Evolutionary conservation across 2,888 invertebrate genomes (phyloP).

Genomic region (Magallana nippona): DNA sequence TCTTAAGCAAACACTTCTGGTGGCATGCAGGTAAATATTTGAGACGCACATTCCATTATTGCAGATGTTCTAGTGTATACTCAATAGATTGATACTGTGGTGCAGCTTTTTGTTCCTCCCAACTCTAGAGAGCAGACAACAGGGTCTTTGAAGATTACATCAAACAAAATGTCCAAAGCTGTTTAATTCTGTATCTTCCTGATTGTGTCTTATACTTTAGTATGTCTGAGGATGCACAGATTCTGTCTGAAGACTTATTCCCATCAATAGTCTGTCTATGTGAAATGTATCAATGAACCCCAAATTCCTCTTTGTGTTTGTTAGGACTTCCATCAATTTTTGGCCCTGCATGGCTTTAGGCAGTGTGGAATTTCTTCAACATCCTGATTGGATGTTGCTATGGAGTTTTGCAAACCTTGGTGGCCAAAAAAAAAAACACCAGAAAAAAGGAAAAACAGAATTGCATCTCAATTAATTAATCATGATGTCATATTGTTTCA

Average conservation of each 20-base stretch:
- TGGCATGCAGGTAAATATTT: not conserved
- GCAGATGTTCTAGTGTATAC: not conserved
- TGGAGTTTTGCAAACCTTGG: constrained; percentile 1
- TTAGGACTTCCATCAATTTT: too few species aligned
- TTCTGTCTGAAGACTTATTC: too few species aligned
- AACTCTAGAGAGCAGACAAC: too few species aligned
- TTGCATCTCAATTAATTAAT: constrained; percentile 2
- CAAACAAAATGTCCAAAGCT: too few species aligned
- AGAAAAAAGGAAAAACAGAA: not conserved
- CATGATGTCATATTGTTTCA: not conserved
- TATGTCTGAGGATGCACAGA: too few species aligned
- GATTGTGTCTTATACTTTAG: too few species aligned
- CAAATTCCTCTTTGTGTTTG: too few species aligned
- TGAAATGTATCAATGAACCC: too few species aligned
- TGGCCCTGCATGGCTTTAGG: not conserved
- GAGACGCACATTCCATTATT: not conserved
- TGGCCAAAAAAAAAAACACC: not conserved
- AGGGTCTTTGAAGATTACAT: too few species aligned
- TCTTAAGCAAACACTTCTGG: not conserved
- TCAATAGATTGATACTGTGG: not conserved
- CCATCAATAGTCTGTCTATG: too few species aligned
- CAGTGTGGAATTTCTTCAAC: not conserved
- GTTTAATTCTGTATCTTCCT: too few species aligned
- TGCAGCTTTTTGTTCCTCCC: not conserved
- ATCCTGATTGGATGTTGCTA: constrained; percentile 3